Base-by-base conservation (phyloP, 2,797 vertebrate species). In the Chiroxiphia lanceolata region DNA sequence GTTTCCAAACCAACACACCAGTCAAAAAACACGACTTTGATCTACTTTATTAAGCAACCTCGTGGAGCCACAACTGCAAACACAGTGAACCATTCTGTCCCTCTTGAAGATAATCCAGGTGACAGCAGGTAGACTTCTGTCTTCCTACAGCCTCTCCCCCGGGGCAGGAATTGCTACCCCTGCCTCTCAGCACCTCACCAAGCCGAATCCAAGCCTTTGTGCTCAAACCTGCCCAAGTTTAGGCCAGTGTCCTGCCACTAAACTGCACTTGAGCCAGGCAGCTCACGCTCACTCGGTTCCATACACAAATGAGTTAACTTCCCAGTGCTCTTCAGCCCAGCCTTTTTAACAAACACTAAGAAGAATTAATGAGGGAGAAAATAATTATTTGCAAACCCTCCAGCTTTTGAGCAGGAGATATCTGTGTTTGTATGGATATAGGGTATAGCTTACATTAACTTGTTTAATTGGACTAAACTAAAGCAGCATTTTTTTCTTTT, bases 381-480 rank as follows among this genome's bases (percentile, higher is more conserved):
- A 83, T 47, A 94, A 87, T 93, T 76, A 94, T 93, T 90, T 94
- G 85, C 90, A 95, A 90, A 80, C 64, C 67, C 45, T 90, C 64
- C 60, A 92, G 93, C 64, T 89, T 86, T 80, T 68, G 15, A 82
- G 64, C 51, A 89, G 68, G 19, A 88, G 70, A 57, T 82, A 59
- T 10, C 68, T 19, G 5, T 91, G 67, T 94, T 93, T 91, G 64
- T 90, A 68, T 84, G 67, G 67, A 57, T 91, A 92, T 51, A 77
- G 64, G 56, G 27, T 80, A 87, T 36, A 80, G 42, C 64, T 90
- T 85, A 94, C 38, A 89, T 77, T 93, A 79, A 83, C 75, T 94
- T 78, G 67, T 84, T 71, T 92, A 96, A 95, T 60, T 93, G 83
- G 50, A 83, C 87, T 89, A 93, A 94, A 95, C 90, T 78, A 85